Base-by-base conservation (phyloP, 92 coral and sea anemone genomes). In the Bergia sp. region DNA sequence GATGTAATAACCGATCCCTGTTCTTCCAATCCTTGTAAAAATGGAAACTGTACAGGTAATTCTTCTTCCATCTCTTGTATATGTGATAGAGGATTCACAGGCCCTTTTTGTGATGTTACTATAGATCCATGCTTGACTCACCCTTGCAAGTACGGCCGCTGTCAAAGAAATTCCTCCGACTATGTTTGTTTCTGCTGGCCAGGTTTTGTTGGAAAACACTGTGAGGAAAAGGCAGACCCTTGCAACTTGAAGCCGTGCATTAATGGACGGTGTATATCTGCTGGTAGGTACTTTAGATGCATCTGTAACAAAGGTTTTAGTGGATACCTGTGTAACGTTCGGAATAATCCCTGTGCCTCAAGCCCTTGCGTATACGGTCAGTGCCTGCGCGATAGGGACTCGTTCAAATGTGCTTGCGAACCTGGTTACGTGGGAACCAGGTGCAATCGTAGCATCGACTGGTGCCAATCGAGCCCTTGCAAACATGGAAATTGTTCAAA, bases 81-180 rank as follows among this genome's bases (percentile, higher is more conserved):
- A 23, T 89, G 91, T 67, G 37, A 18, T 4, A 40, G 15, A n/a
- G 91, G 91, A 20, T 88, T 86, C 65, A 92, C 96, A 7, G 96
- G 96, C 20, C 47, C 8, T 37, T 79, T 58, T n/a, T 89, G 91
- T 61, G 88, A 93, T 16, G 80, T 57, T 23, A 85, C 37, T 15
- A 77, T 88, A 10, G 86, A 93, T 37, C 93, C 95, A 0, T 96
- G 98, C 77, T 36, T 53, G 1, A 76, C 85, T 7, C 89, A 85
- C 55, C 91, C 93, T 0, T 96, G 98, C 88, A 69, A 88, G 23
- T 90, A 94, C 76, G 98, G 98, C 13, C 74, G 81, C 29, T 94
- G 95, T 61, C 90, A 92, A 55, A 79, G 81, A 49, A 74, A 86
- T 37, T 74, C 74, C 13, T 55, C 80, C 3, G 89, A 92, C 8